Evolutionary conservation across 2,888 invertebrate species (phyloP), one percentile per base, ranked within the genome.

Genomic region (Ectemnius lituratus): DNA sequence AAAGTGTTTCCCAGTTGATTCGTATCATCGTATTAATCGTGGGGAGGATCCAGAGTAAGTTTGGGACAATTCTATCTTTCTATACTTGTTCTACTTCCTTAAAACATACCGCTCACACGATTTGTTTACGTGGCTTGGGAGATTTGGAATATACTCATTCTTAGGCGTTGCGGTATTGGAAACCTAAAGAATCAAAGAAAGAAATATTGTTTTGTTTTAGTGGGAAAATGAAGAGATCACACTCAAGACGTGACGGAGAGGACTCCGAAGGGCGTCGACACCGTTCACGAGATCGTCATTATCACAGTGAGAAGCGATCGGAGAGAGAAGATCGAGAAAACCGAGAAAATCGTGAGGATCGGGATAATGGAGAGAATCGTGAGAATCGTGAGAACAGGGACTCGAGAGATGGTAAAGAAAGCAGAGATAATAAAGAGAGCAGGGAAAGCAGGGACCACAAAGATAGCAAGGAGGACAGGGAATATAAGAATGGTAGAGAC

Each of bases 151-250:
- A 11, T 4, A 37, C 1, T 37, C 37, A 4, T 23, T 23, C 3
- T 23, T 23, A 23, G 2, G 23, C 23, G 23, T 23, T 3, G 23
- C 3, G 3, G 23, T 23, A 23, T 23, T 23, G 11, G 8, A 6
- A 6, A 37, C 11, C 4, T 37, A 8, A 1, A 37, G 37, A 37
- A 11, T 37, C 2, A 11, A 37, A 8, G 5, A 11, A 37, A 6
- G 37, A 4, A 45, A 58, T 45, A 14, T 37, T 60, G 0, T 0
- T 62, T 0, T 4, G 14, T 75, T 76, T 45, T 16, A 70, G 74
- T 4, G 2, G 8, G 4, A 70, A 56, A 46, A 76, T 82, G 81
- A 80, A 75, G 49, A 71, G 73, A 62, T 78, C 80, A n/a, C 70
- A 76, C 49, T 78, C 80, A 16, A 73, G 28, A 61, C 71, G 66